Evolutionary conservation across 2,888 invertebrate species (phyloP), one percentile per base, ranked within the genome.

Genomic region (Abrostola triplasia): DNA sequence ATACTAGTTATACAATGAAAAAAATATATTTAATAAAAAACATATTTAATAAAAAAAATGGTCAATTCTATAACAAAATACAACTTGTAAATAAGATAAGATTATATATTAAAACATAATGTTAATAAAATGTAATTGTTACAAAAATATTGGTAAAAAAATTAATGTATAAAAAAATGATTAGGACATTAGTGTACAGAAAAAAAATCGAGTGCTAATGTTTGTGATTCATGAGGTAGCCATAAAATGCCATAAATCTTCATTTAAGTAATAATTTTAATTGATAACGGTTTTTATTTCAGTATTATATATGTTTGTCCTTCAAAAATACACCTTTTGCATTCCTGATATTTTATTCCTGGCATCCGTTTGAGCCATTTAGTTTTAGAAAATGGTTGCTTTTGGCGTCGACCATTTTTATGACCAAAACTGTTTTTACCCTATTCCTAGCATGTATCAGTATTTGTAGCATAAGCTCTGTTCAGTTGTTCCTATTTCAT

Each of bases 141-240:
- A 91, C 88, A 88, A 81, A 86, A 83, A 84, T 86, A 89, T 90
- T 88, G 88, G 86, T 86, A 87, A 84, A 79, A 81, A 86, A 84
- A 84, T 87, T 84, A 86, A 85, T 90, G 88, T 89, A 89, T 85
- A 86, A 87, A 88, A 85, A 84, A 80, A 80, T 72, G 85, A 86
- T 84, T 74, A 76, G 87, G 85, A 84, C 81, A 85, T 82, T 87
- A 81, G 77, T 84, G 89, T 90, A 89, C 84, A 89, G 85, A 81
- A 78, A 84, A 82, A 76, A 81, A 81, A 82, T 67, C 61, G 88
- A 89, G 90, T 90, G 90, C 90, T 91, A 89, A 90, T 84, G 84
- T 85, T 88, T 91, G 90, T 92, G 92, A 92, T 92, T 90, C 92
- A 90, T 91, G 93, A 92, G 93, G 93, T 93, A 93, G 94, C 94